A percentile compares a stretch with the other conserved stretches of the same genome.
phyloP scores from a whole-genome alignment of 2,888 invertebrate genomes.

The Odontomyia ornata region DNA sequence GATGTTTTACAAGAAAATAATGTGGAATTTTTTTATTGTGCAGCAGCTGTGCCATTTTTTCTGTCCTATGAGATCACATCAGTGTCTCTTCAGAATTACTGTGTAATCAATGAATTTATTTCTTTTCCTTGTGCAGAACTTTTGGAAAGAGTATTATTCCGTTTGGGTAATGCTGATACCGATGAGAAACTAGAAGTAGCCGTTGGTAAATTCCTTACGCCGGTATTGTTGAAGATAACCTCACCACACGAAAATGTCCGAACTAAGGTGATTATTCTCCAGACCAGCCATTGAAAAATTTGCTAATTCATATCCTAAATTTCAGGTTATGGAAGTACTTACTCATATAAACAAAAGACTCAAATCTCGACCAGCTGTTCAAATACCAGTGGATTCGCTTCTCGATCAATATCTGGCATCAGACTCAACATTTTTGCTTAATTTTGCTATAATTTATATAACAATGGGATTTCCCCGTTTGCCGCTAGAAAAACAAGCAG shows the following conservation, averaged over 20 bases:
- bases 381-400: conserved; percentile 85
- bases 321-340: conserved; percentile 88
- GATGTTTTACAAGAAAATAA: too few relatives aligned
- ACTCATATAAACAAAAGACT: conserved; percentile 91
- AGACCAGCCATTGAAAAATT: not conserved
- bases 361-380: conserved; percentile 83
- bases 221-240: conserved; percentile 88
- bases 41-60: too few relatives aligned
- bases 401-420: conserved; percentile 83
- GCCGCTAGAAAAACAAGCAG: conserved; percentile 76
- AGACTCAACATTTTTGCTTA: conserved; percentile 79
- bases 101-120: too few relatives aligned
- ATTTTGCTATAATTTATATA: conserved; percentile 93
- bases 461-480: conserved; percentile 90
- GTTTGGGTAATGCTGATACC: conserved; percentile 87
- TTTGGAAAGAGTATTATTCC: conserved; percentile 87
- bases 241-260: conserved; percentile 86
- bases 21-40: too few relatives aligned
- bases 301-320: not conserved
- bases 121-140: too few relatives aligned
- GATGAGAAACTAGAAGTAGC: conserved; percentile 88
- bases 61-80: too few relatives aligned
- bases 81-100: too few relatives aligned
- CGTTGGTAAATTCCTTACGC: conserved; percentile 81
- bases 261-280: conserved; percentile 65